These are phyloP conservation scores for Manis javanica DNA, from an alignment of 2,797 vertebrate species.

Conservation along the genomic window DNA sequence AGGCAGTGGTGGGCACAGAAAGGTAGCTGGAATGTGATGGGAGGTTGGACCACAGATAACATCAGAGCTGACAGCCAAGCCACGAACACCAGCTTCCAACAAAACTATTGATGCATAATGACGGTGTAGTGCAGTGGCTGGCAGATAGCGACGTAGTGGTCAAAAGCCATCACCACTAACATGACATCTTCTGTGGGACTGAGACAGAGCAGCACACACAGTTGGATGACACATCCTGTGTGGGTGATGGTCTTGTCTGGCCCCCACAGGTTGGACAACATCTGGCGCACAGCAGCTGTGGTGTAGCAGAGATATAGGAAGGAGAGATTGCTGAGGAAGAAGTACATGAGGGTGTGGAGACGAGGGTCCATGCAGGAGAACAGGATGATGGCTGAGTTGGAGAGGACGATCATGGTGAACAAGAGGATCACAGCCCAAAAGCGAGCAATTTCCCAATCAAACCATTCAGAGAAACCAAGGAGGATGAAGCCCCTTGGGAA, in stretches of 20 bases:
- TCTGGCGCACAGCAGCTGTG: background rate
- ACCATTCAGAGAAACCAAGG: conserved; percentile 33
- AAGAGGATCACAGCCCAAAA: background rate
- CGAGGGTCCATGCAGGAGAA: background rate
- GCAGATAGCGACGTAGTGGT: too few species aligned
- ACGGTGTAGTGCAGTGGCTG: too few species aligned
- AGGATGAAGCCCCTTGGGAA: conserved; percentile 47
- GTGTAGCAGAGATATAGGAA: conserved; percentile 1
- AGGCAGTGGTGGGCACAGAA: conserved; percentile 52
- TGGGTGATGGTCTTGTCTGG: conserved; percentile 8
- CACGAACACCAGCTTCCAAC: too few species aligned
- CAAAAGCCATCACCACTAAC: too few species aligned
- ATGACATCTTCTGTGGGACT: too few species aligned
- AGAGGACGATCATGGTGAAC: too few species aligned
- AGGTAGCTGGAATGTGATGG: background rate
- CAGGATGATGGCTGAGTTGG: background rate
- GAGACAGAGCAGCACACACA: too few species aligned
- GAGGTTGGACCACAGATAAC: too few species aligned
- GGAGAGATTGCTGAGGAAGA: conserved; percentile 29
- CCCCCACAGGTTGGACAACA: background rate
- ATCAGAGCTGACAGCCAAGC: too few species aligned
- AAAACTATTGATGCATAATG: too few species aligned
- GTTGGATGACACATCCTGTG: background rate
- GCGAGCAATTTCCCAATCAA: background rate
- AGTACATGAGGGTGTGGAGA: conserved; percentile 55